phyloP scores from a whole-genome alignment of 2,888 invertebrate genomes.

The Cetonia aurata region DNA sequence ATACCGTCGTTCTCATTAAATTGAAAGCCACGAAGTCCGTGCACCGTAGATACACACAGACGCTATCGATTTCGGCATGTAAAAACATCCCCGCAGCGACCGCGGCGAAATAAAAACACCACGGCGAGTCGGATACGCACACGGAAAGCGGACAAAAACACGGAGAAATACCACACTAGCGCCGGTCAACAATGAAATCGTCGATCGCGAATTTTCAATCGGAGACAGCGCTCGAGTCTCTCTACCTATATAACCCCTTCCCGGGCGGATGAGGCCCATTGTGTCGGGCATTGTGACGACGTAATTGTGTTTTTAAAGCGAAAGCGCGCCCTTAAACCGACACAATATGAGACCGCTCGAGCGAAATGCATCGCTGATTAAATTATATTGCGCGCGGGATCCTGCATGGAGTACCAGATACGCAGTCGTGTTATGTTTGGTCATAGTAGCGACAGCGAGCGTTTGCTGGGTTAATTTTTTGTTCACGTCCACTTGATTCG shows the following conservation, averaged over 20 bases:
- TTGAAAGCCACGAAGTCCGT: background rate
- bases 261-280: background rate
- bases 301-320: constrained; percentile 2
- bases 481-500: no score
- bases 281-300: background rate
- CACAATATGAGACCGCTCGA: background rate
- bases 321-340: constrained; percentile 7
- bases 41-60: background rate
- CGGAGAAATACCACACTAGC: no score
- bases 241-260: background rate
- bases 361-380: constrained; percentile 5
- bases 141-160: background rate
- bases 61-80: constrained; percentile 1
- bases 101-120: constrained; percentile 1
- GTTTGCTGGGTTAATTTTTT: no score
- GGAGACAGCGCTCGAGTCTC: background rate
- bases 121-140: background rate
- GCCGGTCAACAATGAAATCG: background rate
- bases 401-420: background rate
- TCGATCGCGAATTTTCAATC: background rate
- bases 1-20: background rate
- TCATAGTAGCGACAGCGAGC: no score
- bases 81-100: background rate
- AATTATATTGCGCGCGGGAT: background rate
- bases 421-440: background rate